Evolutionary conservation across 2,797 vertebrate genomes (phyloP), one percentile per base, ranked within the genome.

Genomic region (Tolypeutes matacus): DNA sequence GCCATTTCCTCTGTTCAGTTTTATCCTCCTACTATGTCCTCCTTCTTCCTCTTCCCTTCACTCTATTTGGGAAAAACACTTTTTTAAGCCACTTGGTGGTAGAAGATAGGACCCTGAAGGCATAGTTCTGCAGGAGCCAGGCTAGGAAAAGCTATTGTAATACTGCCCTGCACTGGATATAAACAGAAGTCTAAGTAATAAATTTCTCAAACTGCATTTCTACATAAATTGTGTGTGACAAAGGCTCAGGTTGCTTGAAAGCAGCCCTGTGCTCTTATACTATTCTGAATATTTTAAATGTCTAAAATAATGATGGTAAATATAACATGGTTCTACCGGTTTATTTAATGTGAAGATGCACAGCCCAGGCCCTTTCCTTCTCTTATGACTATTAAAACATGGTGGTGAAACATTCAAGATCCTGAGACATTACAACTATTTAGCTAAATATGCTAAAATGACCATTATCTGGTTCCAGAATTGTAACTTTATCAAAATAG

Each of bases 221-320:
- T 27, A 18, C 11, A 72, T 23, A 86, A 78, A 92, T 39, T 13
- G 7, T n/a, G 36, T 13, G 7, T 34, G 36, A 83, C 6, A 2
- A 39, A 78, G n/a, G 7, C 21, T 93, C 46, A 20, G 64, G 64
- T 64, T 81, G 42, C n/a, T 86, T 77, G 29, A 92, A 75, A 64
- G 20, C 11, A 81, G 18, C 5, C 36, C 17, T 25, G 20, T 34
- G n/a, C 78, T 69, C 51, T 92, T 60, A 78, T 0, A 14, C 20
- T 39, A 0, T 89, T 31, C 34, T 58, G 67, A 92, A 39, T 90
- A 78, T 82, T 92, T 95, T 88, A 82, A 82, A 65, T 60, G 31
- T n/a, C n/a, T 76, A 25, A 75, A 78, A 60, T 36, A 67, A 56
- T 78, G 8, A 58, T 31, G 4, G 56, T 69, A 49, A 83, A 34